Evolutionary conservation across 2,888 invertebrate genomes (phyloP).

Genomic region (Oeneis ivallda): DNA sequence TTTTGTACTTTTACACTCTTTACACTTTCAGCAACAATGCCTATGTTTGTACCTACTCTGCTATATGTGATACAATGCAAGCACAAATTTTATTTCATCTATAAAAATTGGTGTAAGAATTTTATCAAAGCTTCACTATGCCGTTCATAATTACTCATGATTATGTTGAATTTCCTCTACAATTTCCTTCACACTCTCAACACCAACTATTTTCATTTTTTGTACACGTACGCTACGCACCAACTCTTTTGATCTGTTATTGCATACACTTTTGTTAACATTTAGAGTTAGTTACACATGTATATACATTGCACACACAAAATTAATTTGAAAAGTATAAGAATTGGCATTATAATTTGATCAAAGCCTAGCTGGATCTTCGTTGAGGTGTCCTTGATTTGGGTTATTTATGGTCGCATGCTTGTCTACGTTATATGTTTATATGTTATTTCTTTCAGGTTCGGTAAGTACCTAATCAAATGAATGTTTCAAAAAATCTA

Average conservation of each 20-base stretch:
- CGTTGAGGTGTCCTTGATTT: slow-evolving; percentile 38
- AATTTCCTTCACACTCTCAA: slow-evolving; percentile 28
- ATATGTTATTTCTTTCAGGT: slow-evolving; percentile 47
- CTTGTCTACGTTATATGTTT: slow-evolving; percentile 52
- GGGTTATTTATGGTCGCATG: slow-evolving; percentile 66
- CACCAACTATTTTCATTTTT: slow-evolving; percentile 20
- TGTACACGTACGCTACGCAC: slow-evolving; percentile 22
- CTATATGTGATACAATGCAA: slow-evolving; percentile 15
- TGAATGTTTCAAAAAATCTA: background rate
- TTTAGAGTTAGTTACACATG: too few species aligned
- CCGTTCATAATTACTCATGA: background rate
- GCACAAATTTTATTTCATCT: background rate
- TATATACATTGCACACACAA: slow-evolving; percentile 3
- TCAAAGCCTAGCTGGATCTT: slow-evolving; percentile 43
- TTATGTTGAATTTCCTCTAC: background rate
- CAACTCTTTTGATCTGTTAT: background rate
- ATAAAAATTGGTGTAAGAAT: background rate
- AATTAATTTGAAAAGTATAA: slow-evolving; percentile 11
- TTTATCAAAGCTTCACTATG: background rate
- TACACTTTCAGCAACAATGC: slow-evolving; percentile 14
- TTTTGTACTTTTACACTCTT: slow-evolving; percentile 21
- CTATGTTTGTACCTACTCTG: slow-evolving; percentile 4
- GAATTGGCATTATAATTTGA: background rate
- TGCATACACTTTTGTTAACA: background rate
- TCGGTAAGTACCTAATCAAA: slow-evolving; percentile 21